Evolutionary conservation across 2,113 vertebrate species (phyloP), one percentile per base, ranked within the genome.

Genomic region (Cochlearius cochlearius): DNA sequence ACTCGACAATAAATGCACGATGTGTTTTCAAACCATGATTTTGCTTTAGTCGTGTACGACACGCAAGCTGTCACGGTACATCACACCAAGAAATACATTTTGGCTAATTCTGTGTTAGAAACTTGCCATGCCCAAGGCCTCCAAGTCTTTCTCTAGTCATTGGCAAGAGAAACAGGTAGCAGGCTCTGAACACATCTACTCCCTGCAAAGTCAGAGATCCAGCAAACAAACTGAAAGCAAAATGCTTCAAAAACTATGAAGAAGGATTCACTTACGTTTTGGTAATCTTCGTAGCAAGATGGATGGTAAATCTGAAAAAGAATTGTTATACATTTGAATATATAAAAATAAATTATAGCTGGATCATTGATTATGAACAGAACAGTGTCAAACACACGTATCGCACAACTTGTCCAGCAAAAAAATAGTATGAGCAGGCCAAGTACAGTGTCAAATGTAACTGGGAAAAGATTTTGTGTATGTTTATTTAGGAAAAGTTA

Each of bases 231-330:
- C 30, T 10, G 11, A 69, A 39, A 81, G 18, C 68, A 81, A 91
- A 90, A 53, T 3, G 12, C 22, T 69, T 83, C 15, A 72, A 22
- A 72, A 76, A 45, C 11, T 4, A 56, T 3, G 4, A 73, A 79
- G 23, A 15, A 85, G 9, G 16, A 49, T 75, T 34, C 81, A 99
- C 99, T 99, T 97, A 99, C 99, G 3, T 99, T 99, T 98, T 99
- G 99, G 97, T 99, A 99, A 98, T 99, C 99, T 96, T 99, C 99
- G 0, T 99, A 99, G 96, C 99, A 99, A 71, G 99, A 98, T 14
- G 99, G 99, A 98, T 99, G 99, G 97, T 99, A 99, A 97, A 99
- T 99, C 99, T 99, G 78, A 86, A 98, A 97, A 93, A 94, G 68
- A 89, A 63, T 39, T 52, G 14, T 95, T 43, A 68, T 1, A 21